Evolutionary conservation across 2,888 invertebrate genomes (phyloP), one percentile per base, ranked within the genome.

Genomic region (Meta bourneti): DNA sequence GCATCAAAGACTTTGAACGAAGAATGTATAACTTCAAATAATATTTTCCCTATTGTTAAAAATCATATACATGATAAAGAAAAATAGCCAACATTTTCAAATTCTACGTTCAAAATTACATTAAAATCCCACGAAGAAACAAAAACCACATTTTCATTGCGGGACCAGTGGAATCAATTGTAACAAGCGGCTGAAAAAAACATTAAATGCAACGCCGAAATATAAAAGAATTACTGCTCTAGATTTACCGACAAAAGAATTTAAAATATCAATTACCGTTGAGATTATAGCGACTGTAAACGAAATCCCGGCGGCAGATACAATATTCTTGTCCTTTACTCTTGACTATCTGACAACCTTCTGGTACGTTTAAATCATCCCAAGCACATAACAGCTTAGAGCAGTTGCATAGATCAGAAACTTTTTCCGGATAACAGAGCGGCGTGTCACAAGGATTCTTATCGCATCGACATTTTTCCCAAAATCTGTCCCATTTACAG

Each of bases 401-500:
- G 51, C 92, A 92, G 54, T 52, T 48, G 61, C 92, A 92, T 6
- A 54, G 5, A 0, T 72, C 8, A 0, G 49, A 51, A 11, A 8
- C 54, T 8, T 69, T 34, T 6, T 81, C 51, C 7, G 54, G 13
- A 20, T 81, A 72, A 6, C 92, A 92, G 9, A 75, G 71, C 0
- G 75, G 49, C 5, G 85, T 89, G 5, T 54, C 11, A 34, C 92
- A 92, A 0, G 89, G 85, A n/a, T 51, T 74, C n/a, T 34, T 54
- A 1, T 74, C 16, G 11, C 92, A 92, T 7, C 6, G 19, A 9
- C 92, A 92, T 19, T 69, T 48, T 8, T 92, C 86, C 13, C 6
- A 0, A 20, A 89, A 81, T 69, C 72, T 13, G 20, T 34, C 61
- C 81, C 81, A 92, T 1, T 51, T 20, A 49, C 92, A 92, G 6